phyloP scores from a whole-genome alignment of 2,888 invertebrate genomes.

The Acronicta leporina region DNA sequence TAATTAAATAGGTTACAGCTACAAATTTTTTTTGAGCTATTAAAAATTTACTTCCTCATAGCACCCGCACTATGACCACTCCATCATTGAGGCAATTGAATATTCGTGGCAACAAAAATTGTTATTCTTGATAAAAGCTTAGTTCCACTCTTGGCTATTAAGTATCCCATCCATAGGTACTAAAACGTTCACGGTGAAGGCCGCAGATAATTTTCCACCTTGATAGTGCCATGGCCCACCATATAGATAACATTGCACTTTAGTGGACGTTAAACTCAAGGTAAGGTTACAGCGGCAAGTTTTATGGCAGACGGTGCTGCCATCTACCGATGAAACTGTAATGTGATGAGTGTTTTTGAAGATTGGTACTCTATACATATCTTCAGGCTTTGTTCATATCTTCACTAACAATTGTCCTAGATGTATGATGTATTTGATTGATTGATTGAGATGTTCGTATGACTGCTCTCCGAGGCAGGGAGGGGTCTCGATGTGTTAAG shows the following conservation, averaged over 20 bases:
- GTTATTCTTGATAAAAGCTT: background rate
- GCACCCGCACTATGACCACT: no score
- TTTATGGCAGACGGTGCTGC: constrained; percentile 28
- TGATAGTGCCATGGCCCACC: constrained; percentile 25
- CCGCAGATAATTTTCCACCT: constrained; percentile 35
- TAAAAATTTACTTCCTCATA: no score
- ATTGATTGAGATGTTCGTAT: no score
- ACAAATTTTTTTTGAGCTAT: no score
- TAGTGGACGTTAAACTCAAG: constrained; percentile 36
- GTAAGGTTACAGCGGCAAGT: constrained; percentile 13
- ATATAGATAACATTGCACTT: constrained; percentile 39
- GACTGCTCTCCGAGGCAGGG: no score
- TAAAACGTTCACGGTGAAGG: constrained; percentile 33
- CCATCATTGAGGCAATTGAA: background rate
- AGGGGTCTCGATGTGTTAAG: no score
- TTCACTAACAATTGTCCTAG: no score
- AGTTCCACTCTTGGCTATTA: background rate
- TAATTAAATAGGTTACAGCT: no score
- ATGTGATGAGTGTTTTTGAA: constrained; percentile 7
- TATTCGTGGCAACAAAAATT: background rate
- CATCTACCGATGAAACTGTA: constrained; percentile 27
- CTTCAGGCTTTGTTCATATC: no score
- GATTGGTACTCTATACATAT: background rate
- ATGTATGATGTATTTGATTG: no score
- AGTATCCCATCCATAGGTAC: constrained; percentile 20